A percentile compares a stretch with the other conserved stretches of the same genome.
These are phyloP conservation scores for Alloplasta piceator DNA, from an alignment of 2,888 invertebrate species.

Conservation along the genomic window DNA sequence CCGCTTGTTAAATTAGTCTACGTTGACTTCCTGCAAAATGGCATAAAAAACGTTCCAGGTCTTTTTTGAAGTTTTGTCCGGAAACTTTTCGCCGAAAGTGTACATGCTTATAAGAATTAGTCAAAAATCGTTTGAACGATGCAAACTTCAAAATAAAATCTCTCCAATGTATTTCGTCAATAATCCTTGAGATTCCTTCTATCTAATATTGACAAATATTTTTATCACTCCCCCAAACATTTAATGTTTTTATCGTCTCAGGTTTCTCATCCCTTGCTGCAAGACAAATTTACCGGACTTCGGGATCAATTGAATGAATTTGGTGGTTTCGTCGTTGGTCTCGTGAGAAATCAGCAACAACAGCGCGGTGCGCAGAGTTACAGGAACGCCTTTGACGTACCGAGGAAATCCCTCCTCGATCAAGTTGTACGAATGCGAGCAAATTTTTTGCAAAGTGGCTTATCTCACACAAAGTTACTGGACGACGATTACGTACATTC, in stretches of 20 bases:
- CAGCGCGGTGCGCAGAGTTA: constrained; percentile 87
- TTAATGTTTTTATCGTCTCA: constrained; percentile 57
- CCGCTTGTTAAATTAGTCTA: too few species aligned
- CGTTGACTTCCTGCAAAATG: too few species aligned
- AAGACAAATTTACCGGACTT: constrained; percentile 92
- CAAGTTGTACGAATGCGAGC: constrained; percentile 97
- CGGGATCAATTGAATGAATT: constrained; percentile 95
- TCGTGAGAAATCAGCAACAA: constrained; percentile 86
- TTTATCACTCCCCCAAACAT: too few species aligned
- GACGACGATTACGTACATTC: constrained; percentile 97
- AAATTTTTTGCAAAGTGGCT: constrained; percentile 93
- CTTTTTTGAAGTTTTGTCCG: too few species aligned
- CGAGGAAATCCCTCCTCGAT: constrained; percentile 93
- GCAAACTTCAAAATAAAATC: not conserved
- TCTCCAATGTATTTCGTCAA: not conserved
- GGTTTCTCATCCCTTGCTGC: constrained; percentile 89
- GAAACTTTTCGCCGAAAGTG: too few species aligned
- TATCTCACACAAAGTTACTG: constrained; percentile 89
- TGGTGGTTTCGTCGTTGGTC: constrained; percentile 91
- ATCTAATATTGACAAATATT: too few species aligned
- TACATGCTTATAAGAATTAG: too few species aligned
- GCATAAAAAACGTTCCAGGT: too few species aligned
- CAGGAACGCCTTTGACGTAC: constrained; percentile 98
- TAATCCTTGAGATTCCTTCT: too few species aligned
- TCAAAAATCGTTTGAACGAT: too few species aligned